Base-by-base conservation (phyloP, 1,140 invertebrate species). In the Caenorhabditis remanei region DNA sequence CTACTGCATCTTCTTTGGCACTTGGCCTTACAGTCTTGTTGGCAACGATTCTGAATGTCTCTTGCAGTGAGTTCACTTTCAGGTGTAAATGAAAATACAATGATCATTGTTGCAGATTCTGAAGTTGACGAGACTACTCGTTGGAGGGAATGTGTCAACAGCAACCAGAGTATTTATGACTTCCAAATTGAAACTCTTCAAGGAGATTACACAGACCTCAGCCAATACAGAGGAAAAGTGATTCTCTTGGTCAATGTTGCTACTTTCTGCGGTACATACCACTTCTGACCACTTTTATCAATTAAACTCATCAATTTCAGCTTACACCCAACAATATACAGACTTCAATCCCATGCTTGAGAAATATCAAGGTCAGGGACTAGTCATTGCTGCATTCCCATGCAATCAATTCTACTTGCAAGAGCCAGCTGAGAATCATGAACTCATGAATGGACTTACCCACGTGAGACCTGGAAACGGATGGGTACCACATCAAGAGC, bases 381-480 rank as follows among this genome's bases (percentile, higher is more conserved):
- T 93, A 83, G 84, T 89, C 19, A 88, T 93, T 63, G 84, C 93
- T 16, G 93, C 92, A 21, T 93, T 94, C 86, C 93, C 93, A 19
- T 94, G 93, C 88, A 93, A 94, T 87, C 91, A 93, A 83, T 94
- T 94, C 89, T 90, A 92, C 48, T 84, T 93, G 87, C 91, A 85
- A 87, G 91, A 92, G 48, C 91, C 91, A 32, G 91, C 91, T 84
- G 91, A 92, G 65, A 92, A 92, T 63, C 91, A 92, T 71, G 91
- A 92, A 83, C 46, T 92, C n/a, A 85, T 92, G 86, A 92, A 92
- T 71, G 91, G 91, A 8, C 89, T 94, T 32, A 93, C 91, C 55
- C 90, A 94, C 85, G 93, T 94, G 14, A 91, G 93, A 9, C 93
- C 93, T 19, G 93, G 93, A 40, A 90, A 92, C 58, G 93, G 93